Percentiles rank a stretch among this genome's conserved stretches.
phyloP scores from a whole-genome alignment of 1,140 invertebrate genomes.

The Caenorhabditis brenneri region DNA sequence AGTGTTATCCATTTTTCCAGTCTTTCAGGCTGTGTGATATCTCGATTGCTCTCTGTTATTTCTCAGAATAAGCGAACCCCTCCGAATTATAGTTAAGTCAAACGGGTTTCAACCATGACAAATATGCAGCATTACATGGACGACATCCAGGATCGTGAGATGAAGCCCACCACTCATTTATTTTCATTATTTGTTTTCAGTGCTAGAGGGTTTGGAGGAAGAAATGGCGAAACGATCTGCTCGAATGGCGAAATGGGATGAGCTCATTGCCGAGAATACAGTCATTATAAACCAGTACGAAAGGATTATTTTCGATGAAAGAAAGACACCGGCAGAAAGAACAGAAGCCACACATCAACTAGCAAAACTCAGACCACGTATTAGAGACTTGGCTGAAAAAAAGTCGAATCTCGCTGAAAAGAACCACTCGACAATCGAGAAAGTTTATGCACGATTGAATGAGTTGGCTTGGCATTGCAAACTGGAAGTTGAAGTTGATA shows the following conservation, averaged over 20 bases:
- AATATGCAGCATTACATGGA: slow-evolving; percentile 39
- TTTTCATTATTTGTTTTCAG: too few relatives aligned
- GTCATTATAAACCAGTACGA: background rate
- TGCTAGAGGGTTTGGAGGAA: background rate
- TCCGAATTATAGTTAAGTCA: background rate
- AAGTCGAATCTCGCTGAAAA: background rate
- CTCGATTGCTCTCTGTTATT: too few relatives aligned
- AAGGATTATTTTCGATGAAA: background rate
- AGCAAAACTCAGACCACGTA: background rate
- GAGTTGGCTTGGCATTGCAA: slow-evolving; percentile 17
- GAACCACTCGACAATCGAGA: background rate
- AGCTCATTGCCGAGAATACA: background rate
- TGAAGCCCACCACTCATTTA: background rate
- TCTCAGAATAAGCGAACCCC: background rate
- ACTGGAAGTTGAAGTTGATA: background rate
- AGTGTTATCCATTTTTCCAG: too few relatives aligned
- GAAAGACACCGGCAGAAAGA: background rate
- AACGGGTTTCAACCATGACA: slow-evolving; percentile 28
- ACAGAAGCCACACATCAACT: background rate
- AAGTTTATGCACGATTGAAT: background rate
- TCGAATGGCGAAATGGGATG: background rate
- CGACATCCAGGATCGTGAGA: slow-evolving; percentile 23
- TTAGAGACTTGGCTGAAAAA: background rate
- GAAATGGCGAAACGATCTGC: background rate
- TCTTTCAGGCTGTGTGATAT: too few relatives aligned